Conservation (phyloP, 1,140 invertebrate species). For the Dendroctonus ponderosae region DNA sequence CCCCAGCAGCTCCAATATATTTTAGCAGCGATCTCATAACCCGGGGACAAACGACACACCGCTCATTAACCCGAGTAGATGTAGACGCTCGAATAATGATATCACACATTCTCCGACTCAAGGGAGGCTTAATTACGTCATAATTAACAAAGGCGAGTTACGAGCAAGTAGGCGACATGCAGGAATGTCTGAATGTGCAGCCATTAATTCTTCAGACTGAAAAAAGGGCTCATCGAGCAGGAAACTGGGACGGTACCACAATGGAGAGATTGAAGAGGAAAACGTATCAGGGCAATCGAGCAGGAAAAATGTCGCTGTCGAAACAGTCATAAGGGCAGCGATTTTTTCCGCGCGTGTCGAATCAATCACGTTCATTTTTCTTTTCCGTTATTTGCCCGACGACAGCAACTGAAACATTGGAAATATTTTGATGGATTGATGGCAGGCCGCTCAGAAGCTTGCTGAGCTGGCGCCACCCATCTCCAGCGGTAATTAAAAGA, state of each 20-base stretch:
- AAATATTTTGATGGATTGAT: constrained; percentile 19
- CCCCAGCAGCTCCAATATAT: too few relatives aligned
- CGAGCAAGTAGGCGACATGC: constrained; percentile 4
- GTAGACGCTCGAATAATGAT: constrained; percentile 17
- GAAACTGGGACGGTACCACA: too few relatives aligned
- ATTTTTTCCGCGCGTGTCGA: constrained; percentile 18
- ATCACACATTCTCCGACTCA: constrained; percentile 20
- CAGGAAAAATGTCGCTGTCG: constrained; percentile 21
- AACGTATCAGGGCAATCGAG: constrained; percentile 11
- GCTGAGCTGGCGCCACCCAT: too few relatives aligned
- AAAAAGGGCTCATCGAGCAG: too few relatives aligned
- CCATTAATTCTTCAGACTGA: constrained; percentile 11
- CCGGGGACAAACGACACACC: constrained; percentile 9
- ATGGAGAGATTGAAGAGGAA: neutral
- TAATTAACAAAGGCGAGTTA: constrained; percentile 25
- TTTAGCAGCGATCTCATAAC: constrained; percentile 10
- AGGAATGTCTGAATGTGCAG: constrained; percentile 13
- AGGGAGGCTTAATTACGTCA: constrained; percentile 23
- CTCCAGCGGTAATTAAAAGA: constrained; percentile 31
- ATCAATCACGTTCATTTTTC: constrained; percentile 26
- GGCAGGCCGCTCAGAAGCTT: too few relatives aligned
- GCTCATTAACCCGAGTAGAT: constrained; percentile 19
- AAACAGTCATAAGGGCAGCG: constrained; percentile 21
- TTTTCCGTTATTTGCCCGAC: constrained; percentile 20
- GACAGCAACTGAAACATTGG: constrained; percentile 15